Percentiles rank a stretch among this genome's conserved stretches.
These are phyloP conservation scores for Scomberomorus guttatus DNA, from an alignment of 2,797 vertebrate species.

Conservation along the genomic window DNA sequence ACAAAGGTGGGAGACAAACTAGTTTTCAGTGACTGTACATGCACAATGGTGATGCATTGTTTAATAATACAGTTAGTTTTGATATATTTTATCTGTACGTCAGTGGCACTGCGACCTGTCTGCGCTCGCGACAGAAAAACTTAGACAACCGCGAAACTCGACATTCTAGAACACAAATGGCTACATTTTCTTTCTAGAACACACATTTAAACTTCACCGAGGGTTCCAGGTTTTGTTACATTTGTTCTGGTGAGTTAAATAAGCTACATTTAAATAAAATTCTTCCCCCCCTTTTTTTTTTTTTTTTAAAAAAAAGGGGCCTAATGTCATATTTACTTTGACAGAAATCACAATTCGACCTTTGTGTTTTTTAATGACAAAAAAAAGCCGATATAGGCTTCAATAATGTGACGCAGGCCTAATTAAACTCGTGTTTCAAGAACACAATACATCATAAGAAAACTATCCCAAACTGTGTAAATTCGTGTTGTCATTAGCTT, in stretches of 20 bases:
- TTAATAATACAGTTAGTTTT: too few relatives aligned
- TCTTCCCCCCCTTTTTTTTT: too few relatives aligned
- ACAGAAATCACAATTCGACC: neutral
- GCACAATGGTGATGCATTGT: too few relatives aligned
- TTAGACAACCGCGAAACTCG: slow-evolving; percentile 5
- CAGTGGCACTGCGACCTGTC: neutral
- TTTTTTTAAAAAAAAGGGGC: neutral
- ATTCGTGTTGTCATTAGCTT: neutral
- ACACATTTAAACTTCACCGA: accelerated
- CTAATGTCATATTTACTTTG: neutral
- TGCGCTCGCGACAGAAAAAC: slow-evolving; percentile 43
- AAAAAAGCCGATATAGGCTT: neutral
- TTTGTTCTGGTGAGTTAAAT: slow-evolving; percentile 45
- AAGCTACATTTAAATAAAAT: neutral
- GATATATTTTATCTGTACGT: neutral
- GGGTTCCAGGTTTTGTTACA: neutral
- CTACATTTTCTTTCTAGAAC: slow-evolving; percentile 6
- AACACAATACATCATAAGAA: neutral
- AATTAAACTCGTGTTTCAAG: too few relatives aligned
- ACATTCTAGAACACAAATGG: neutral
- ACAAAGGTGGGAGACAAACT: neutral
- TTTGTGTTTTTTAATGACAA: neutral
- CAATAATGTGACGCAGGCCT: neutral
- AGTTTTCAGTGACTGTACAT: neutral
- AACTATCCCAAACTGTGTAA: neutral